Conservation (phyloP, 1,140 invertebrate genomes). For the Copidosoma floridanum region DNA sequence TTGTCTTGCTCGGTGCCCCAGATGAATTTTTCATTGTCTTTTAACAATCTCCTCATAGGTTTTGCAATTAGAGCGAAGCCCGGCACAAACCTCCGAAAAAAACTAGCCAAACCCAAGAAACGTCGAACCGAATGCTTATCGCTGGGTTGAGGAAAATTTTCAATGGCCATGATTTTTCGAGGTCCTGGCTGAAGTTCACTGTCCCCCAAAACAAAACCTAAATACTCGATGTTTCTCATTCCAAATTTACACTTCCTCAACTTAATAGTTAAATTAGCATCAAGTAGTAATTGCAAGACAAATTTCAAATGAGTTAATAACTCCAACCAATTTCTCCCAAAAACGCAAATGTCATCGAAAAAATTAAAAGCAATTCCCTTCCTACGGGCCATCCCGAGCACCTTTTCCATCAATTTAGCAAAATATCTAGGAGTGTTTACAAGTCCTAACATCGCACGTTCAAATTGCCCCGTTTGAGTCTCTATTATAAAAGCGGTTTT, state of each 20-base stretch:
- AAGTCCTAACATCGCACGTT: constrained; percentile 17
- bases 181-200: constrained; percentile 24
- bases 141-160: constrained; percentile 32
- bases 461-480: constrained; percentile 23
- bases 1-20: constrained; percentile 7
- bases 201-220: constrained; percentile 36
- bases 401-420: constrained; percentile 21
- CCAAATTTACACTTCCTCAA: constrained; percentile 40
- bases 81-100: constrained; percentile 36
- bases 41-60: constrained; percentile 1
- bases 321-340: neutral
- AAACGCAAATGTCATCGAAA: constrained; percentile 9
- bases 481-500: constrained; percentile 26
- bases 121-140: constrained; percentile 39
- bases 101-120: constrained; percentile 41
- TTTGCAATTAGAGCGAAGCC: constrained; percentile 25
- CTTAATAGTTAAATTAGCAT: constrained; percentile 37
- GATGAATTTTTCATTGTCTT: neutral
- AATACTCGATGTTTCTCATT: constrained; percentile 31
- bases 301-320: neutral
- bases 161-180: constrained; percentile 37
- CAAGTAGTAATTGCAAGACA: constrained; percentile 28
- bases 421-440: constrained; percentile 29
- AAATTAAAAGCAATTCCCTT: neutral
- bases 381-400: neutral